Conservation (phyloP, 2,888 invertebrate species). For the Cordilura impudica region DNA sequence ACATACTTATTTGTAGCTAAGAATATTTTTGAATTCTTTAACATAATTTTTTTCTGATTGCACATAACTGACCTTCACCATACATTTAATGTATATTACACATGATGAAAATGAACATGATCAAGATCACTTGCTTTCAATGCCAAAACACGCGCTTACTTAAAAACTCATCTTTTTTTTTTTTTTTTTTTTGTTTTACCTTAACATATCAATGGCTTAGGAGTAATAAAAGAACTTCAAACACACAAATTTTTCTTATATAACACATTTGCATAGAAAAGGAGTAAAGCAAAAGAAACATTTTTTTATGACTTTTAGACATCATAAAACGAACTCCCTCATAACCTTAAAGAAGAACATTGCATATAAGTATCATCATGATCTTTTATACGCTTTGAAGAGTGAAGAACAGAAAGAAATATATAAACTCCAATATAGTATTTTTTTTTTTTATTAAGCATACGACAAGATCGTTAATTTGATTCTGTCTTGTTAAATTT, state of each 20-base stretch:
- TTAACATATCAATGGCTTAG: conserved; percentile 25
- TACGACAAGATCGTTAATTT: conserved; percentile 74
- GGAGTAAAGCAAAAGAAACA: conserved; percentile 10
- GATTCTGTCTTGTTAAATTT: conserved; percentile 69
- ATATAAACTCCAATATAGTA: conserved; percentile 4
- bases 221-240: conserved; percentile 12
- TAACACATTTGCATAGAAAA: conserved; percentile 43
- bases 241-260: conserved; percentile 6
- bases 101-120: conserved; percentile 27
- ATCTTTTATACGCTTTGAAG: conserved; percentile 6
- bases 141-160: conserved; percentile 33
- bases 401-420: neutral
- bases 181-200: neutral
- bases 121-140: conserved; percentile 40
- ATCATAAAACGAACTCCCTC: conserved; percentile 48
- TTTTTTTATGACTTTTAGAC: conserved; percentile 44
- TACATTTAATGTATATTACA: neutral
- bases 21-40: too few relatives aligned
- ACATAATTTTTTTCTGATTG: neutral
- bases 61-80: neutral
- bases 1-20: too few relatives aligned
- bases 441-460: conserved; percentile 8
- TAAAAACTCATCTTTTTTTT: neutral
- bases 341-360: conserved; percentile 40
- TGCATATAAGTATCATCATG: conserved; percentile 37